Base-by-base conservation (phyloP, 2,888 invertebrate species). In the Pediacus dermestoides region DNA sequence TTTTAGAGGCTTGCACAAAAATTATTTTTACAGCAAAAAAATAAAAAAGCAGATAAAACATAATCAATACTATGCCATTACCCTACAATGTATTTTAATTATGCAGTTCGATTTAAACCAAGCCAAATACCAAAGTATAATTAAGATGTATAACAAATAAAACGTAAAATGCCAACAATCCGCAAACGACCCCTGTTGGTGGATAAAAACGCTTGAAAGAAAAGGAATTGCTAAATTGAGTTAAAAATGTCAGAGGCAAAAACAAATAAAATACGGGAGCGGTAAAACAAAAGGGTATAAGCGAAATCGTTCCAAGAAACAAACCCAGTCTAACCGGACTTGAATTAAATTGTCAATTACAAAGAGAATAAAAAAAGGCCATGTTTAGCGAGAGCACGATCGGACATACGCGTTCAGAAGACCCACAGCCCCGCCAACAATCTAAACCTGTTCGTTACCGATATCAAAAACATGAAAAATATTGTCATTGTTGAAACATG, bases 271-370 rank as follows among this genome's bases (percentile, higher is more conserved):
- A 52, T 51, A 55, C 46, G 48, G 51, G 44, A 46, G 60, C 62
- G 63, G 63, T 50, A 44, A 55, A 58, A 63, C 60, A 60, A 62
- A 59, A 44, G 55, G 49, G 47, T 51, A 42, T 14, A 15, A 23
- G 52, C 52, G 49, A 53, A 57, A 60, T 52, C 55, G 55, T 64
- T 64, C 64, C 48, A 46, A 58, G 63, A 63, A 63, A 53, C 46
- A 51, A 50, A 54, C 52, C 50, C 46, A 44, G 55, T 50, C 42
- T 48, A 46, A 52, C 55, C 53, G 48, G 58, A 53, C 55, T 46
- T 55, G 63, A 63, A 66, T 66, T 64, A 64, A 66, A 64, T 63
- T 61, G 64, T 66, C 64, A 66, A 64, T 64, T 60, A 59, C 58
- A 58, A 59, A 53, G 48, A 52, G 52, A 54, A 47, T 40, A 52